Evolutionary conservation across 2,797 vertebrate species (phyloP).

Genomic region (Mus minutoides): DNA sequence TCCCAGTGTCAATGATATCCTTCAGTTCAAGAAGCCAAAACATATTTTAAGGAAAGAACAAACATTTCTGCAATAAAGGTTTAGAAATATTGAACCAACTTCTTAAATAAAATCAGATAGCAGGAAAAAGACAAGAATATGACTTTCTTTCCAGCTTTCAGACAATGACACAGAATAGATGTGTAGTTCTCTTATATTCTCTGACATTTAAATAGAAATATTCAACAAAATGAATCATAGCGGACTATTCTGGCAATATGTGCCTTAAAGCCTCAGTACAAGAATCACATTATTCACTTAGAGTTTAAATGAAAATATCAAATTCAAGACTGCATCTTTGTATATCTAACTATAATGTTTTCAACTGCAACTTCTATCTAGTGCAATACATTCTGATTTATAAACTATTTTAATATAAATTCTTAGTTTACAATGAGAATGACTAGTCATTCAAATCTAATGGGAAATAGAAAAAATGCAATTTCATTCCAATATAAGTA

Average conservation of each 20-base stretch:
- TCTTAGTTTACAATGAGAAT: background rate
- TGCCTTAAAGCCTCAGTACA: background rate
- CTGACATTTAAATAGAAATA: constrained; percentile 60
- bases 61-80: constrained; percentile 56
- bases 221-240: constrained; percentile 4
- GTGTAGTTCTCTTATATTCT: constrained; percentile 18
- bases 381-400: background rate
- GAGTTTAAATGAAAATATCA: constrained; percentile 31
- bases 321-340: background rate
- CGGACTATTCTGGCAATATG: constrained; percentile 15
- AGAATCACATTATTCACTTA: background rate
- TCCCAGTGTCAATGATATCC: background rate
- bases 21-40: constrained; percentile 46
- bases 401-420: background rate
- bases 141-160: background rate
- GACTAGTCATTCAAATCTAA: background rate
- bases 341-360: background rate
- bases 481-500: background rate
- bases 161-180: constrained; percentile 6
- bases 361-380: background rate
- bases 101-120: constrained; percentile 68
- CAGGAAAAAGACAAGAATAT: constrained; percentile 30
- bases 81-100: constrained; percentile 23
- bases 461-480: background rate
- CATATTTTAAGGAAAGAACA: constrained; percentile 22